These are phyloP conservation scores for Camponotus pennsylvanicus DNA, from an alignment of 1,140 invertebrate genomes.

Conservation along the genomic window DNA sequence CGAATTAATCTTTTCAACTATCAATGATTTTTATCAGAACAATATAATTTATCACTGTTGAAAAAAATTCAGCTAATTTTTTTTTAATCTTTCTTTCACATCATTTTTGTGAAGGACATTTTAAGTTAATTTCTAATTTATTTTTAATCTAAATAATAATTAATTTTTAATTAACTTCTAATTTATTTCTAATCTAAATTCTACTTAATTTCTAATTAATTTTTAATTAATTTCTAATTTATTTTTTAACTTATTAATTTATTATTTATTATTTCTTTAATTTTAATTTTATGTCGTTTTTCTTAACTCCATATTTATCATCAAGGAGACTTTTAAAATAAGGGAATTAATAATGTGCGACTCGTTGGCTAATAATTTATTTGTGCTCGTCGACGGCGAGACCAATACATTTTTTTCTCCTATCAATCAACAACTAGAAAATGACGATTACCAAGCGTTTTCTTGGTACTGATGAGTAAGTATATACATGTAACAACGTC, in stretches of 20 bases:
- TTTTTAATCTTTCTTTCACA: neutral
- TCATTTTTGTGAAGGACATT: too few species aligned
- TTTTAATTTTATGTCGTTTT: neutral
- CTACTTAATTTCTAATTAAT: too few species aligned
- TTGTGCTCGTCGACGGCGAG: conserved; percentile 44
- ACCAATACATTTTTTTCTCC: conserved; percentile 50
- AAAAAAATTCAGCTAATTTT: neutral
- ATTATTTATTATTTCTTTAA: neutral
- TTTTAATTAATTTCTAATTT: too few species aligned
- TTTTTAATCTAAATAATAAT: too few species aligned
- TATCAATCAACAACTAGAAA: conserved; percentile 67
- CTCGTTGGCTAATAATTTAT: conserved; percentile 64
- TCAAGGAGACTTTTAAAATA: neutral
- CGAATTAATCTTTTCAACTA: neutral
- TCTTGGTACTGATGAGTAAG: conserved; percentile 52
- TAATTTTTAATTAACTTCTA: too few species aligned
- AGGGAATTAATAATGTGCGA: neutral
- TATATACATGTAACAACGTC: conserved; percentile 65
- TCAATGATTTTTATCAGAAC: neutral
- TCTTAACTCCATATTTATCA: too few species aligned
- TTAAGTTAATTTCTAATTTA: too few species aligned
- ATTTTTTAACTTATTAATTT: neutral
- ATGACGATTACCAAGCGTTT: conserved; percentile 4
- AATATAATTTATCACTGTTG: neutral
- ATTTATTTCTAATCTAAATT: too few species aligned